Conservation (phyloP, 1,140 invertebrate genomes). For the Mya arenaria region DNA sequence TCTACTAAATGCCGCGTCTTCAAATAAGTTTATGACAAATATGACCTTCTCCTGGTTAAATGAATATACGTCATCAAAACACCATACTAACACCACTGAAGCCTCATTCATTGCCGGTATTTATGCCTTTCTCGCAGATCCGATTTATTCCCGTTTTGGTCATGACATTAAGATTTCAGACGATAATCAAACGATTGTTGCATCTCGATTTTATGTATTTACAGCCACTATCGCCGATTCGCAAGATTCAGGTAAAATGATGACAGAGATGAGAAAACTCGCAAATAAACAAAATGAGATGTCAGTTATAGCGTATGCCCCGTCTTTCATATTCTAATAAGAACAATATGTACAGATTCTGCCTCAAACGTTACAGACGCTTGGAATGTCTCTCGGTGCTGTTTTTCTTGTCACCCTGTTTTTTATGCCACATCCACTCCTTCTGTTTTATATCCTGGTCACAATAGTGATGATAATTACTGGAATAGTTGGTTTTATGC, state of each 20-base stretch:
- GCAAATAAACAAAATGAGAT: conserved; percentile 61
- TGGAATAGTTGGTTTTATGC: conserved; percentile 98
- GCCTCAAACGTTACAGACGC: conserved; percentile 95
- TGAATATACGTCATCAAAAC: no score
- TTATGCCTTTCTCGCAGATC: conserved; percentile 85
- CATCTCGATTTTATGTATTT: conserved; percentile 70
- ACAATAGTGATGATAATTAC: conserved; percentile 97
- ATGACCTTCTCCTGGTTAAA: no score
- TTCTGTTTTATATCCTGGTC: conserved; percentile 96
- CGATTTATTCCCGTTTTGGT: conserved; percentile 82
- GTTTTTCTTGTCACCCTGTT: conserved; percentile 99
- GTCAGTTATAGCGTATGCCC: conserved; percentile 65
- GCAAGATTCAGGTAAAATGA: conserved; percentile 64
- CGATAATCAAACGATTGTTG: conserved; percentile 90
- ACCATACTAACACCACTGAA: conserved; percentile 75
- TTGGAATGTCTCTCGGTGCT: conserved; percentile 94
- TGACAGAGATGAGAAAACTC: conserved; percentile 67
- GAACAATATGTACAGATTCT: conserved; percentile 95
- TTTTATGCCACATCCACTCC: conserved; percentile 96
- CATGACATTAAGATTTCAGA: conserved; percentile 93
- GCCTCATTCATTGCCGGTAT: conserved; percentile 88
- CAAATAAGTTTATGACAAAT: no score
- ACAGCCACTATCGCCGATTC: conserved; percentile 61
- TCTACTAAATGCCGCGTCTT: no score
- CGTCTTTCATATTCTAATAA: conserved; percentile 73